Conservation (phyloP, 2,888 invertebrate genomes). For the Andrena praecox region DNA sequence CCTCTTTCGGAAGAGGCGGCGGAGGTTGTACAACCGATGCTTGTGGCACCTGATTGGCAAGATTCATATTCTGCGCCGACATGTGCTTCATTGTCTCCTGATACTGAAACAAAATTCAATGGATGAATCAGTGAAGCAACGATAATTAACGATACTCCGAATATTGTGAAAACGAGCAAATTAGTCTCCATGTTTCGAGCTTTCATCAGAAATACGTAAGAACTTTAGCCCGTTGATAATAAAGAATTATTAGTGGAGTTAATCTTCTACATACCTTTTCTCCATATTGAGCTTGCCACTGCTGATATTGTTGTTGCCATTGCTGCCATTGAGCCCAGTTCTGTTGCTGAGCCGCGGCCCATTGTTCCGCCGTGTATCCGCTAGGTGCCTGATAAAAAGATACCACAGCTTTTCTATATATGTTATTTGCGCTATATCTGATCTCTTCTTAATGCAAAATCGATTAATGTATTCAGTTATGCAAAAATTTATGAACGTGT, state of each 20-base stretch:
- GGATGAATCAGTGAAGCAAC: not conserved
- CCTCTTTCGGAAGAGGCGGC: constrained; percentile 83
- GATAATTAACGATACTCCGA: not conserved
- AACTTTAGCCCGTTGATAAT: not conserved
- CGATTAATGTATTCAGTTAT: constrained; percentile 5
- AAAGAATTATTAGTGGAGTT: not conserved
- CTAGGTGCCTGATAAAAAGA: constrained; percentile 79
- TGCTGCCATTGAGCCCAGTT: constrained; percentile 91
- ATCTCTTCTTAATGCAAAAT: not conserved
- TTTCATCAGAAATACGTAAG: not conserved
- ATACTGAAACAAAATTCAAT: constrained; percentile 84
- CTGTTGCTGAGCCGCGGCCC: constrained; percentile 90
- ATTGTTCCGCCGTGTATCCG: constrained; percentile 88
- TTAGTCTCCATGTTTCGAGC: not conserved
- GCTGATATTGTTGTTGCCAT: constrained; percentile 92
- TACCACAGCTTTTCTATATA: not conserved
- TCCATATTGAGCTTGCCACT: constrained; percentile 92
- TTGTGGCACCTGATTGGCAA: constrained; percentile 78
- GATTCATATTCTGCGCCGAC: constrained; percentile 75
- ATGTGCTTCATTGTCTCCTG: constrained; percentile 85
- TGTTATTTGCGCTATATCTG: constrained; percentile 1
- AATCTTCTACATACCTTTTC: constrained; percentile 87
- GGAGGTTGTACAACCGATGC: constrained; percentile 79
- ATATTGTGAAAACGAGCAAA: not conserved
- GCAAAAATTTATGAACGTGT: not conserved